phyloP scores from a whole-genome alignment of 2,113 vertebrate species.

The Seriola rivoliana region DNA sequence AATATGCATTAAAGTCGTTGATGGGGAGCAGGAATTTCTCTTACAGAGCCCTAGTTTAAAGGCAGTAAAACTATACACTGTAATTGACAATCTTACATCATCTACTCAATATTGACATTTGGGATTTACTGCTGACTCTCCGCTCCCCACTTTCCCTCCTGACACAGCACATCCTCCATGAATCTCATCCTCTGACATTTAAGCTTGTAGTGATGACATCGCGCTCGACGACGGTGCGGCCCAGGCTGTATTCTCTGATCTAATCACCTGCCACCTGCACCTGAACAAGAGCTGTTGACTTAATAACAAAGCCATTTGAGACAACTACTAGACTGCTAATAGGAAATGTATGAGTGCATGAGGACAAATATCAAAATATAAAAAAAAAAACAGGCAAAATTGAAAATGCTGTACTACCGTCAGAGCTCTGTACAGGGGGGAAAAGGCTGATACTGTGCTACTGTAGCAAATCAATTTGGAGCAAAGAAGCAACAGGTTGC shows the following conservation, averaged over 20 bases:
- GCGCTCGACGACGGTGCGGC: conserved; percentile 37
- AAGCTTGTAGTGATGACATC: conserved; percentile 56
- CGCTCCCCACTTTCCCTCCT: conserved; percentile 31
- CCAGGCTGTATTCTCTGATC: conserved; percentile 63
- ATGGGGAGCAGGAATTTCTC: conserved; percentile 26
- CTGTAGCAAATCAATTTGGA: conserved; percentile 28
- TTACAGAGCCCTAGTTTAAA: background rate
- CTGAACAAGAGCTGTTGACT: conserved; percentile 70
- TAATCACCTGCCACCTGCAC: conserved; percentile 56
- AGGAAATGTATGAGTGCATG: conserved; percentile 37
- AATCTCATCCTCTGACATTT: conserved; percentile 68
- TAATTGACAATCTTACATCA: conserved; percentile 3
- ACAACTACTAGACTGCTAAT: conserved; percentile 45
- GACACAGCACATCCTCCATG: conserved; percentile 46
- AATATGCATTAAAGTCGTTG: conserved; percentile 33
- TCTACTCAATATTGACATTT: conserved; percentile 39
- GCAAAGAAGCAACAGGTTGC: conserved; percentile 5
- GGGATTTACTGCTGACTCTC: conserved; percentile 34
- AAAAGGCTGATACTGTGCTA: background rate
- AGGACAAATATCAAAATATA: conserved; percentile 49
- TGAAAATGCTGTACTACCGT: conserved; percentile 27
- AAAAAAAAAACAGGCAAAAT: conserved; percentile 43
- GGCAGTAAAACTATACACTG: background rate
- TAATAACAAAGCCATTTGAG: conserved; percentile 64
- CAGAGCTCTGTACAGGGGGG: background rate